Evolutionary conservation across 2,888 invertebrate species (phyloP), one percentile per base, ranked within the genome.

Genomic region (Leptogaster cylindrica): DNA sequence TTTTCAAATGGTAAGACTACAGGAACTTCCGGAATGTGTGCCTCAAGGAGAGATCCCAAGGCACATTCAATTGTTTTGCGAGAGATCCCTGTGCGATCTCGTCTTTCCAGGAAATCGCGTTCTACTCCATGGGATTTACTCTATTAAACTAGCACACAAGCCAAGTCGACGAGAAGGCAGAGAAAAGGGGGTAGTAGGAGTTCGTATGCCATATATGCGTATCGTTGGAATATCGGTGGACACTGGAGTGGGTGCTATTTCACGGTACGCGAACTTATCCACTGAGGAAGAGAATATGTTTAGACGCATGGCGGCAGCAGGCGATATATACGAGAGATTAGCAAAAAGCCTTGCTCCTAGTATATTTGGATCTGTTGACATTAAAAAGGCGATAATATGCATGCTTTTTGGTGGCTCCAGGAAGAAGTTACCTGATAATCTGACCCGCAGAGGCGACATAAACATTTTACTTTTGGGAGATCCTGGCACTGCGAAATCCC

Each of bases 401-500:
- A 84, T 99, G 70, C 82, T 99, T 36, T 97, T 99, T 83, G 97
- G 97, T 73, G 99, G 92, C 10, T 88, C 93, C 0, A 86, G 93
- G 23, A 94, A 95, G 78, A 85, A 89, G 7, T 83, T 99, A 73
- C 99, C 99, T 0, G 99, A 99, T 82, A 98, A 98, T 1, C 82
- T 99, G 67, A 93, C 92, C 0, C 87, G 99, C 8, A 87, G 99
- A 77, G 99, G 99, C 2, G 99, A 99, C 78, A 96, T 99, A 72
- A 99, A 99, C 78, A 85, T 99, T 18, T 82, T 99, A 10, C 84
- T 99, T 69, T 84, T 99, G 25, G 99, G 99, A 41, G 99, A 99
- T 83, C 99, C 99, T 0, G 99, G 99, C 75, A 99, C 99, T 0
- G 99, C 99, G n/a, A 99, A 99, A 80, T 97, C 97, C 0, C 99